phyloP scores from a whole-genome alignment of 2,113 vertebrate species.

The Corythornis cristatus region DNA sequence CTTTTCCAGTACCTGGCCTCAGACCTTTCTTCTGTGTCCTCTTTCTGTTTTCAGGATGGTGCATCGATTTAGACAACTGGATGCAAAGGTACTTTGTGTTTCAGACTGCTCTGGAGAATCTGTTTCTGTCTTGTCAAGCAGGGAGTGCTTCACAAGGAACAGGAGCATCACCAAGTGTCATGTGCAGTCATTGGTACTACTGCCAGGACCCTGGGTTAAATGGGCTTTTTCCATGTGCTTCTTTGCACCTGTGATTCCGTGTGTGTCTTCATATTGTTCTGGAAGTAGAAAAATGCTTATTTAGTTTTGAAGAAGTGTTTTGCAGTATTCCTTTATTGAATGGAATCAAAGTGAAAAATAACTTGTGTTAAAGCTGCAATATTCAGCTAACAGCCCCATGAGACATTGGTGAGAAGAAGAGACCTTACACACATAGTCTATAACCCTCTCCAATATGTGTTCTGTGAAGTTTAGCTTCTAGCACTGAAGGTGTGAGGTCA shows the following conservation, averaged over 20 bases:
- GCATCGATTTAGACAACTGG: conserved; percentile 78
- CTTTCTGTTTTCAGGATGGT: conserved; percentile 64
- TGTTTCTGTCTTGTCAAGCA: neutral
- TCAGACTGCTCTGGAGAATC: neutral
- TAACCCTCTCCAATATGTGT: neutral
- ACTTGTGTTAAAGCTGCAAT: neutral
- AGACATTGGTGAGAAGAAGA: accelerated
- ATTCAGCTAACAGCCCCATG: neutral
- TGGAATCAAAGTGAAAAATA: neutral
- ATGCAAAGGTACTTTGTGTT: conserved; percentile 73
- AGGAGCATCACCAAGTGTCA: neutral
- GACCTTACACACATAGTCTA: neutral
- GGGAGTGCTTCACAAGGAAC: neutral
- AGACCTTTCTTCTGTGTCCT: neutral
- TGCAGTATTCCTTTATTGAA: neutral
- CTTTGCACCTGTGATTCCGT: neutral
- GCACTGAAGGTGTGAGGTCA: neutral
- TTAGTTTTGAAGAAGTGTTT: neutral
- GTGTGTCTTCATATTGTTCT: neutral
- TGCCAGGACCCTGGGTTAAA: neutral
- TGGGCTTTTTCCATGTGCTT: accelerated
- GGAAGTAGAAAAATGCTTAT: neutral
- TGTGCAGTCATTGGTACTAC: neutral
- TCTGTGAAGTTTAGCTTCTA: neutral
- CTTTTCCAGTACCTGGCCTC: neutral